These are phyloP conservation scores for Sebastiscus albofasciatus DNA, from an alignment of 2,797 vertebrate species.

Conservation along the genomic window DNA sequence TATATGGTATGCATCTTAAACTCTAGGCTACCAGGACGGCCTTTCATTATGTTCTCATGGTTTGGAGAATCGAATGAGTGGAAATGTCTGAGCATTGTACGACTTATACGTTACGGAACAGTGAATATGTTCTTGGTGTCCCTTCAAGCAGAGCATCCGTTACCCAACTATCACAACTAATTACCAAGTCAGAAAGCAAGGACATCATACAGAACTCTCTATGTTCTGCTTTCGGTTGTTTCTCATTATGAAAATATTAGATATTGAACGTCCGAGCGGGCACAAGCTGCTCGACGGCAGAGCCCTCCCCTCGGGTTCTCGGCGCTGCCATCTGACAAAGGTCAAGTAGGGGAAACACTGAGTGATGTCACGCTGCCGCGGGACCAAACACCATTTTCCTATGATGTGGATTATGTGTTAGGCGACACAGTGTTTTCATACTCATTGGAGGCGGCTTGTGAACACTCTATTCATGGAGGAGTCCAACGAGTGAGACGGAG, in stretches of 20 bases:
- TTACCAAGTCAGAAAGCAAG: constrained; percentile 16
- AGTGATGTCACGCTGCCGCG: constrained; percentile 52
- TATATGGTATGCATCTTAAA: not conserved
- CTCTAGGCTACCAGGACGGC: not conserved
- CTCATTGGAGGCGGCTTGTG: constrained; percentile 45
- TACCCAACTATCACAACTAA: constrained; percentile 31
- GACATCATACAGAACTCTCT: not conserved
- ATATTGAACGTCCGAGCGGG: constrained; percentile 27
- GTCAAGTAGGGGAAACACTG: constrained; percentile 66
- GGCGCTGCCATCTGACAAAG: constrained; percentile 61
- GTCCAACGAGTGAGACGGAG: constrained; percentile 15
- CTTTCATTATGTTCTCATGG: not conserved
- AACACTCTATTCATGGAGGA: constrained; percentile 48
- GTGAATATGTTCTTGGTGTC: constrained; percentile 32
- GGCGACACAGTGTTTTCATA: constrained; percentile 57
- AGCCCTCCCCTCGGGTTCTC: constrained; percentile 13
- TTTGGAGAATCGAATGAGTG: not conserved
- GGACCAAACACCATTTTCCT: constrained; percentile 63
- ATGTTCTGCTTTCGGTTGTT: not conserved
- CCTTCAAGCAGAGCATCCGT: constrained; percentile 27
- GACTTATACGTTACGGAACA: constrained; percentile 12
- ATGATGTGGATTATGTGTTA: constrained; percentile 70
- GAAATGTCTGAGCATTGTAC: constrained; percentile 2
- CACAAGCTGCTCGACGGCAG: constrained; percentile 3
- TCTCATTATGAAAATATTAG: constrained; percentile 16